These are phyloP conservation scores for Rhipidura dahli DNA, from an alignment of 2,113 vertebrate species.

Conservation along the genomic window DNA sequence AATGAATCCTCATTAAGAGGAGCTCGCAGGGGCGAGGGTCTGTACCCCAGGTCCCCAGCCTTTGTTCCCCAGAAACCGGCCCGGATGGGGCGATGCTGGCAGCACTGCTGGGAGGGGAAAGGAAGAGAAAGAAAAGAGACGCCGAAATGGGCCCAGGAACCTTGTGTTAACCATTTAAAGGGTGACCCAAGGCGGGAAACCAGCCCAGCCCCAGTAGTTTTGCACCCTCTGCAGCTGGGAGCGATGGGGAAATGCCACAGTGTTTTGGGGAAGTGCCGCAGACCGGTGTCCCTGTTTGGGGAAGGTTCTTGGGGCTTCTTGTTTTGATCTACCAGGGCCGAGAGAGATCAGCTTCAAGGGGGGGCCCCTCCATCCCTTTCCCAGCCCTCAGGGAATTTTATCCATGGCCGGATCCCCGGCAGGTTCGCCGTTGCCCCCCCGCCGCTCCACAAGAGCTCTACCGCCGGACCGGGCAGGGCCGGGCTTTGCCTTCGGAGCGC, in stretches of 20 bases:
- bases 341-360: neutral
- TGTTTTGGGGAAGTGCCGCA: neutral
- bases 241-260: too few species aligned
- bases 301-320: neutral
- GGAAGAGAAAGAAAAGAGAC: neutral
- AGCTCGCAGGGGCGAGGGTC: neutral
- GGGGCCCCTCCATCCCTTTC: neutral
- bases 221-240: neutral
- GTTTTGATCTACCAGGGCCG: neutral
- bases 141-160: neutral
- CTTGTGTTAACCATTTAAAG: neutral
- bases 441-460: neutral
- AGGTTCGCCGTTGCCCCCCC: neutral
- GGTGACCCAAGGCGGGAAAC: neutral
- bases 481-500: neutral
- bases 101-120: neutral
- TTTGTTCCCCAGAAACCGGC: conserved; percentile 18
- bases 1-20: conserved; percentile 49
- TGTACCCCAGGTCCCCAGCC: neutral
- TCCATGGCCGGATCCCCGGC: accelerated
- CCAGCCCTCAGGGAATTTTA: neutral
- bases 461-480: accelerated
- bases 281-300: neutral
- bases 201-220: neutral
- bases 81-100: neutral